Evolutionary conservation across 2,113 vertebrate genomes (phyloP).

Genomic region (Todiramphus saurophagus): DNA sequence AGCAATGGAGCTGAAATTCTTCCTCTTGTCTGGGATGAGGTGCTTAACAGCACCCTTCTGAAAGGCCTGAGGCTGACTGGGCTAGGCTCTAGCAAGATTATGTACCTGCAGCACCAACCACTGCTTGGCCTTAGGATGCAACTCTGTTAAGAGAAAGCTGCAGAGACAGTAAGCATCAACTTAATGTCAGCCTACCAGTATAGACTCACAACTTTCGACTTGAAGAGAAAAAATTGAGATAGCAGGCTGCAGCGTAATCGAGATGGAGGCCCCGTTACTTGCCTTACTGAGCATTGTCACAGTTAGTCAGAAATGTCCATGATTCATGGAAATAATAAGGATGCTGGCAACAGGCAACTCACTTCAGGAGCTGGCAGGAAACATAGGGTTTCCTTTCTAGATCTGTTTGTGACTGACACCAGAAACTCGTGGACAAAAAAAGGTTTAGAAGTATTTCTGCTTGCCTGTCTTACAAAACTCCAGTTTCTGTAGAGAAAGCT

Average conservation of each 20-base stretch:
- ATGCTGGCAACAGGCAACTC: background rate
- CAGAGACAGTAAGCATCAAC: background rate
- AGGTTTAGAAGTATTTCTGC: background rate
- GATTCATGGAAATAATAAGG: background rate
- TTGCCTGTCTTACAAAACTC: background rate
- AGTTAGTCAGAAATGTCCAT: background rate
- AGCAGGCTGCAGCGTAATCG: rapidly evolving
- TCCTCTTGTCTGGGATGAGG: background rate
- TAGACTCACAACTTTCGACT: background rate
- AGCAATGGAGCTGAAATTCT: background rate
- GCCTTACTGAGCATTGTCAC: background rate
- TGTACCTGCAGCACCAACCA: background rate
- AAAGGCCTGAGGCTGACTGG: background rate
- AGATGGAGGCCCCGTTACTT: background rate
- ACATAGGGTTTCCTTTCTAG: background rate
- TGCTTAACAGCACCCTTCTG: background rate
- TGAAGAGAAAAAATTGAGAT: background rate
- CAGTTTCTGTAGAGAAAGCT: background rate
- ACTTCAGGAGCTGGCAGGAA: background rate
- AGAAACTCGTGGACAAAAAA: background rate
- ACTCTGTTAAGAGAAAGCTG: background rate
- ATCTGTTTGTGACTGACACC: background rate
- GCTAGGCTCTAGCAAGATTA: background rate
- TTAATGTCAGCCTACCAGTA: background rate
- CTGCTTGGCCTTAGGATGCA: background rate